Percentiles rank a stretch among this genome's conserved stretches.
These are phyloP conservation scores for Seriola dumerili DNA, from an alignment of 2,113 vertebrate species.

Conservation along the genomic window DNA sequence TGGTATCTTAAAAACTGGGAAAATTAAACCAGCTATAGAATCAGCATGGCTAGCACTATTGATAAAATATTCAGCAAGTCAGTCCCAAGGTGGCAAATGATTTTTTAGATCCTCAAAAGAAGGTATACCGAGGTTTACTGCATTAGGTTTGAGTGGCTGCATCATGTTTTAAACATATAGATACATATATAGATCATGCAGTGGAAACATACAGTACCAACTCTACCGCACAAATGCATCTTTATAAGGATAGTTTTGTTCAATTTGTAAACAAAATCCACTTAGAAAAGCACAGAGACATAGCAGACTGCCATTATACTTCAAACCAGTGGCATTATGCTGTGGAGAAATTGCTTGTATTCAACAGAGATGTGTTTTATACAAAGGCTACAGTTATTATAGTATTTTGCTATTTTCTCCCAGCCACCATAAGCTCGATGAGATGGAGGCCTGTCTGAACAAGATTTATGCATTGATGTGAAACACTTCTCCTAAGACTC, in stretches of 20 bases:
- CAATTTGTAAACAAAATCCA: neutral
- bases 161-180: slow-evolving; percentile 1
- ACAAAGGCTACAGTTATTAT: neutral
- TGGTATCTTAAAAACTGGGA: neutral
- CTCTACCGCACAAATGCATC: neutral
- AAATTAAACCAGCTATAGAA: neutral
- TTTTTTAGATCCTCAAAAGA: slow-evolving; percentile 2
- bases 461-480: slow-evolving; percentile 16
- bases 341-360: neutral
- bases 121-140: neutral
- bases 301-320: neutral
- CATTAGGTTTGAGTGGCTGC: neutral
- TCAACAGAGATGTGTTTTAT: neutral
- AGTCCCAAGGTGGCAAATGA: neutral
- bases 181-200: neutral
- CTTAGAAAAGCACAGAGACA: neutral
- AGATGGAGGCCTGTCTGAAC: neutral
- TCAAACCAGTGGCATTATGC: neutral
- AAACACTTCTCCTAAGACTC: slow-evolving; percentile 22
- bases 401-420: slow-evolving; percentile 7
- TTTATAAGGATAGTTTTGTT: neutral
- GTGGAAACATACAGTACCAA: neutral
- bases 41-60: neutral
- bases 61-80: slow-evolving; percentile 9
- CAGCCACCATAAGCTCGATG: neutral